phyloP scores from a whole-genome alignment of 2,797 vertebrate species.

The Pangasius macronema region DNA sequence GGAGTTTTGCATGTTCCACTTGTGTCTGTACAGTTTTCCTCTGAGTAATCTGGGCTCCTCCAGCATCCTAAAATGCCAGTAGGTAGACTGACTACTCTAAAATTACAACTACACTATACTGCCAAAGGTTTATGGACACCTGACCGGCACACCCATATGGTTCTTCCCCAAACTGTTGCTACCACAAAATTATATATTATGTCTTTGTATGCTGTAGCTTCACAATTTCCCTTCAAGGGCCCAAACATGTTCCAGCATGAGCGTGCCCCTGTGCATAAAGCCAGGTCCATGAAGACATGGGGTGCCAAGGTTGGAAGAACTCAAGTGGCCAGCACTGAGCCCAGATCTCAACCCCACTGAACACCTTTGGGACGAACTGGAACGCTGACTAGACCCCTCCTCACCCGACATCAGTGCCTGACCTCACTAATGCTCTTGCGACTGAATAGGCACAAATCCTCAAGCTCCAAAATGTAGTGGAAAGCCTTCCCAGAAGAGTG shows the following conservation, averaged over 20 bases:
- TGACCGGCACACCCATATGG: background rate
- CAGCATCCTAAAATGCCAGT: background rate
- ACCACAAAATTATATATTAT: background rate
- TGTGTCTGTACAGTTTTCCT: background rate
- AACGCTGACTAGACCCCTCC: background rate
- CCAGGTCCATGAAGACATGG: background rate
- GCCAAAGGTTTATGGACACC: background rate
- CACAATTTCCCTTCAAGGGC: background rate
- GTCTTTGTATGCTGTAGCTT: background rate
- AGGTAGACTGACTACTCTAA: background rate
- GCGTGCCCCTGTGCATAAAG: background rate
- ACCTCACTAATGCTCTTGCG: background rate
- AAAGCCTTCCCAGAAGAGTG: background rate
- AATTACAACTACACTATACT: background rate
- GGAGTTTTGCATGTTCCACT: background rate
- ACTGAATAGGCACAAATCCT: background rate
- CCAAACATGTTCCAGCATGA: background rate
- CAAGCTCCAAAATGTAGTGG: background rate
- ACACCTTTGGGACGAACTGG: background rate
- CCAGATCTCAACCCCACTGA: background rate
- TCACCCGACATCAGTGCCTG: background rate
- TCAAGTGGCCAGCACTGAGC: background rate
- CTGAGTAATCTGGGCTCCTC: background rate
- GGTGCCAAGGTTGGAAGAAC: background rate
- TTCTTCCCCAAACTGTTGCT: background rate